These are phyloP conservation scores for Chionis minor DNA, from an alignment of 2,113 vertebrate genomes.

Conservation along the genomic window DNA sequence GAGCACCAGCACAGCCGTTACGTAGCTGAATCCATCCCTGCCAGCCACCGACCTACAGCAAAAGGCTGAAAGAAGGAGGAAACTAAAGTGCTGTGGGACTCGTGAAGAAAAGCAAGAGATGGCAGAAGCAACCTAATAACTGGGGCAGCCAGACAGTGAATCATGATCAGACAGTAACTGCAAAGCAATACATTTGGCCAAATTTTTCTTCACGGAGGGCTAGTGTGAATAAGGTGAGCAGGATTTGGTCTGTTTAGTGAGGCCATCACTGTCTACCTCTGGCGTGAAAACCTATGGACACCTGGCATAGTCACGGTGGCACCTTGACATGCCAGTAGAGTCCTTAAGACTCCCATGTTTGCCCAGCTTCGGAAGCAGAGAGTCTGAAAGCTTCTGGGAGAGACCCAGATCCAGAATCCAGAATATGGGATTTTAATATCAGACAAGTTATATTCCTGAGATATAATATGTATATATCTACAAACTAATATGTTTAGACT, in stretches of 20 bases:
- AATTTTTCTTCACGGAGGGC: neutral
- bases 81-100: neutral
- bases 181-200: neutral
- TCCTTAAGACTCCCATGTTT: neutral
- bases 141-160: neutral
- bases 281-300: neutral
- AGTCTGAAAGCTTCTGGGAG: fast-evolving
- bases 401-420: neutral
- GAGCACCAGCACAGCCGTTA: neutral
- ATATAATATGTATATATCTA: neutral
- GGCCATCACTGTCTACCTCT: neutral
- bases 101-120: neutral
- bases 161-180: neutral
- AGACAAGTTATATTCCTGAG: neutral
- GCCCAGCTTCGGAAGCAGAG: neutral
- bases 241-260: neutral
- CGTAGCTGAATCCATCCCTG: neutral
- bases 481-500: neutral
- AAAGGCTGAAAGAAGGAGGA: neutral
- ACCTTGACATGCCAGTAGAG: neutral
- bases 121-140: neutral
- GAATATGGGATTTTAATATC: neutral
- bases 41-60: neutral
- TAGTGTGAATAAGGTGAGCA: neutral
- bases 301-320: fast-evolving